Evolutionary conservation across 2,797 vertebrate species (phyloP).

Genomic region (Enteromius anoplus): DNA sequence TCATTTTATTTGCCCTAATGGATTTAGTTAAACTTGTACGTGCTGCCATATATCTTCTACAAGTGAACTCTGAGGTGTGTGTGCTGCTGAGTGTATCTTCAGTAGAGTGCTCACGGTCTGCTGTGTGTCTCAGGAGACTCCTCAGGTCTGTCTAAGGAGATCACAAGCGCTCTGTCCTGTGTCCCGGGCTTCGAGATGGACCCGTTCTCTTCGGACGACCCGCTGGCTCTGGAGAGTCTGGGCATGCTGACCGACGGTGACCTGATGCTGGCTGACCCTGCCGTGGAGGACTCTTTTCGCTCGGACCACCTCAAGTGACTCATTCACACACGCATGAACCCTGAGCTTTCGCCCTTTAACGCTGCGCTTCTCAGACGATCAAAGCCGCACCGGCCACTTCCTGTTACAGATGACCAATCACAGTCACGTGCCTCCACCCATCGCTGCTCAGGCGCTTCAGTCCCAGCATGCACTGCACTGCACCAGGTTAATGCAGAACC

Average conservation of each 20-base stretch:
- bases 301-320: conserved; percentile 86
- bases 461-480: conserved; percentile 29
- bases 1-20: no score
- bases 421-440: background rate
- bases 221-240: conserved; percentile 84
- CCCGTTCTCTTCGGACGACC: conserved; percentile 83
- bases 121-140: conserved; percentile 78
- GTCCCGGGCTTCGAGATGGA: conserved; percentile 92
- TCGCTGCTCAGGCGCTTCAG: background rate
- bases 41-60: no score
- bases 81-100: background rate
- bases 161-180: conserved; percentile 85
- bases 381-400: background rate
- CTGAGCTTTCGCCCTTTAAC: conserved; percentile 46
- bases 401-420: background rate
- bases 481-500: background rate
- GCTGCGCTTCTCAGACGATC: conserved; percentile 4
- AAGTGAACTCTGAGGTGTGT: no score
- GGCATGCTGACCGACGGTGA: conserved; percentile 88
- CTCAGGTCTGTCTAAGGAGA: conserved; percentile 90
- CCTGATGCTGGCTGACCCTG: conserved; percentile 87
- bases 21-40: no score
- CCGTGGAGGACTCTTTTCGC: conserved; percentile 91
- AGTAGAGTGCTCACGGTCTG: background rate
- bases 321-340: conserved; percentile 48